Conservation (phyloP, 2,888 invertebrate genomes). For the Monopis laevigella region DNA sequence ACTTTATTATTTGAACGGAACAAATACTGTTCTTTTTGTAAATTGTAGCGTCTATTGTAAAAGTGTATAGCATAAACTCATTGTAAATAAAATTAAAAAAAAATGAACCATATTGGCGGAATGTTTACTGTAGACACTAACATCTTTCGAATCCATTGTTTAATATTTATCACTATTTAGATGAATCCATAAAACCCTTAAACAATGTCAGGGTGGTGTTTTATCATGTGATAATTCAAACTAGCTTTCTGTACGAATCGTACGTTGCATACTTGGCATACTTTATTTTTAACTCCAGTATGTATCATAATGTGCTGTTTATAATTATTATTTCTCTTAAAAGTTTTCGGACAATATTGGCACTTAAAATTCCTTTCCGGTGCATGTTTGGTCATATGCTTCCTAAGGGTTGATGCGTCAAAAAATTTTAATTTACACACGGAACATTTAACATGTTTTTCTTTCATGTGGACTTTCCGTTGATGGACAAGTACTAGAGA, state of each 20-base stretch:
- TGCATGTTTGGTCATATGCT: slow-evolving; percentile 9
- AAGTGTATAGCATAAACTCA: no score
- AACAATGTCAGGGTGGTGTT: slow-evolving; percentile 15
- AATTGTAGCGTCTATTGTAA: no score
- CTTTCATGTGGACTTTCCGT: slow-evolving; percentile 22
- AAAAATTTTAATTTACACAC: slow-evolving; percentile 30
- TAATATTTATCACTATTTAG: not conserved
- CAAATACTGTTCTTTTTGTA: no score
- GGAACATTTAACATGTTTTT: slow-evolving; percentile 27
- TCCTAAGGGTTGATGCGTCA: not conserved
- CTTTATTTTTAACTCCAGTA: slow-evolving; percentile 6
- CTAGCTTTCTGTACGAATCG: slow-evolving; percentile 15
- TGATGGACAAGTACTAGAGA: not conserved
- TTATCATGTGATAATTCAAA: slow-evolving; percentile 19
- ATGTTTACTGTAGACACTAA: no score
- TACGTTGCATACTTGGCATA: slow-evolving; percentile 2
- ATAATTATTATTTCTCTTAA: not conserved
- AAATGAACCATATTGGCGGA: no score
- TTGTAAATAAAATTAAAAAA: no score
- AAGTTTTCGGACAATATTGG: slow-evolving; percentile 1
- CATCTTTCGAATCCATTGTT: no score
- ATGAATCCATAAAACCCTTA: not conserved
- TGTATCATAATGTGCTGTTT: slow-evolving; percentile 1
- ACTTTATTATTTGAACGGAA: no score
- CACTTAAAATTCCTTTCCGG: slow-evolving; percentile 12